phyloP scores from a whole-genome alignment of 1,140 invertebrate species.

The Theocolax elegans region DNA sequence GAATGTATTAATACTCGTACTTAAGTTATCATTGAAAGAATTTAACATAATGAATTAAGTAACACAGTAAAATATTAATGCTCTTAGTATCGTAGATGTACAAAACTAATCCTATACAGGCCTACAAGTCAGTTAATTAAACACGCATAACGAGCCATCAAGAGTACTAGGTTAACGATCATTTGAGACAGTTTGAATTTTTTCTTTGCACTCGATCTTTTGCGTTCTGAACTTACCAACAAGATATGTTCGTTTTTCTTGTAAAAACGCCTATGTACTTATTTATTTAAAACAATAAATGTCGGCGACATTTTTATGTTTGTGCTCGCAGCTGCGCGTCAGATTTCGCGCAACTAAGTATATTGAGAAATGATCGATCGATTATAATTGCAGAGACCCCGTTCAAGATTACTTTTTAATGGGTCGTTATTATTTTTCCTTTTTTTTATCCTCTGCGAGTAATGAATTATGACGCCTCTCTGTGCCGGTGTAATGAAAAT shows the following conservation, averaged over 20 bases:
- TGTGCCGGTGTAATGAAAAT: conserved; percentile 19
- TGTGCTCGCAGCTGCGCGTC: neutral
- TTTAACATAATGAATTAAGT: too few relatives aligned
- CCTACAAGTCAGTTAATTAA: too few relatives aligned
- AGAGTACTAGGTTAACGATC: conserved; percentile 10
- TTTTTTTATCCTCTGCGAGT: neutral
- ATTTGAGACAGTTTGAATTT: too few relatives aligned
- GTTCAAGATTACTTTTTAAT: neutral
- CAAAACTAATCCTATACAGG: too few relatives aligned
- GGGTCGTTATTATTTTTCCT: conserved; percentile 22
- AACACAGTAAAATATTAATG: too few relatives aligned
- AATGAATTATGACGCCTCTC: conserved; percentile 14
- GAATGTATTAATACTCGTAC: too few relatives aligned
- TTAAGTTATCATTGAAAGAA: too few relatives aligned
- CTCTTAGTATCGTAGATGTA: too few relatives aligned
- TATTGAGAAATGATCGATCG: conserved; percentile 21
- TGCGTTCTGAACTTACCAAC: neutral
- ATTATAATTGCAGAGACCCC: neutral
- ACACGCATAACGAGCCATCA: neutral
- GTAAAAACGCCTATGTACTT: neutral
- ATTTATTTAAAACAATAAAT: conserved; percentile 26
- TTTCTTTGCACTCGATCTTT: neutral
- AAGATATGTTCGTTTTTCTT: neutral
- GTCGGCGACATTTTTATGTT: neutral
- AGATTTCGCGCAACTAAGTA: neutral